These are phyloP conservation scores for Platycercus adscitus DNA, from an alignment of 2,113 vertebrate genomes.

Conservation along the genomic window DNA sequence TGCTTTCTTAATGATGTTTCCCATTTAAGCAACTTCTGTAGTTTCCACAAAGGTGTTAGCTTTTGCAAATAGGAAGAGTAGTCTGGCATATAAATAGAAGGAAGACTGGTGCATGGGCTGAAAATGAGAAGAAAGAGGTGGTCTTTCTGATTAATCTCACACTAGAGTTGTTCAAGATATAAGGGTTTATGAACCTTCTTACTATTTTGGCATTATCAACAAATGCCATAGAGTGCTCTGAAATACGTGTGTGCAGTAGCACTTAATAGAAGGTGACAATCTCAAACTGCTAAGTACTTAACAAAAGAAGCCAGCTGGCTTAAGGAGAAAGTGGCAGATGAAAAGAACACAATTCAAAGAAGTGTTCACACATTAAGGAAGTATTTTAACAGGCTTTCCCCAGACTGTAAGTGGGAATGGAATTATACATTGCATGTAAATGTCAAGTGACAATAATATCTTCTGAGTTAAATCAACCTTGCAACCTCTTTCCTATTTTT, in stretches of 20 bases:
- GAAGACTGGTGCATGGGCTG: background rate
- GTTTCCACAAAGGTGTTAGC: background rate
- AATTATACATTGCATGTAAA: conserved; percentile 60
- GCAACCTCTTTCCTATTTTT: conserved; percentile 65
- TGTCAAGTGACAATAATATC: conserved; percentile 73
- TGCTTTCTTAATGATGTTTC: background rate
- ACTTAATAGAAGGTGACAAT: background rate
- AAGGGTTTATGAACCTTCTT: background rate
- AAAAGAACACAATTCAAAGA: conserved; percentile 63
- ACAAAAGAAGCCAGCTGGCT: conserved; percentile 60
- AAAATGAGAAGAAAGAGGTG: background rate
- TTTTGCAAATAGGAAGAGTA: background rate
- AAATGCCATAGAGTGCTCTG: background rate
- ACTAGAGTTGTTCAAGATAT: background rate
- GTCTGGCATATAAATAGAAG: background rate
- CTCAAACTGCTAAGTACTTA: conserved; percentile 26
- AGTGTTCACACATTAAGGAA: conserved; percentile 68
- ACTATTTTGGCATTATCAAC: background rate
- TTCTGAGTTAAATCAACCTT: conserved; percentile 63
- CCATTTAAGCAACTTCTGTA: background rate
- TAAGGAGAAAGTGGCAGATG: conserved; percentile 51
- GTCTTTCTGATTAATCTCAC: background rate
- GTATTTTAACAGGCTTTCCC: conserved; percentile 71
- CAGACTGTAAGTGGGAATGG: conserved; percentile 69
- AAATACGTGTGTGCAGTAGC: background rate